A percentile compares a stretch with the other conserved stretches of the same genome.
Conservation (phyloP, 2,888 invertebrate genomes). For the Lissonota sp. region DNA sequence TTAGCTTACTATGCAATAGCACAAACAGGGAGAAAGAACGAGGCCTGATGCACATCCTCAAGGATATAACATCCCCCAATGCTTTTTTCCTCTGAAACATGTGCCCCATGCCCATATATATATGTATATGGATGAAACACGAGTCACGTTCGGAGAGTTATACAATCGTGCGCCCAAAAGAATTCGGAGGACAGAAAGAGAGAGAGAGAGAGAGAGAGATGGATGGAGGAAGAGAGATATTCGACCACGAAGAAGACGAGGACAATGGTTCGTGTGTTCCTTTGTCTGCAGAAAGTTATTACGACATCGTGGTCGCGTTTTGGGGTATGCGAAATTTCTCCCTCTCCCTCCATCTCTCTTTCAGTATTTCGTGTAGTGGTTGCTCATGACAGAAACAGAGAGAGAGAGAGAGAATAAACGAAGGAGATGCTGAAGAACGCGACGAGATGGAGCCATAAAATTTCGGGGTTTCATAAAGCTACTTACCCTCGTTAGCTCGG, state of each 20-base stretch:
- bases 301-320: conserved; percentile 53
- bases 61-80: conserved; percentile 25
- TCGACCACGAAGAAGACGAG: conserved; percentile 33
- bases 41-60: conserved; percentile 18
- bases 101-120: neutral
- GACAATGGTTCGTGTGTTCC: conserved; percentile 54
- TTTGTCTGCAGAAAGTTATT: conserved; percentile 60
- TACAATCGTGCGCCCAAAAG: conserved; percentile 47
- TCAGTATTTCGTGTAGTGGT: conserved; percentile 18
- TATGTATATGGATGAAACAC: conserved; percentile 31
- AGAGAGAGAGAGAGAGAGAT: conserved; percentile 2
- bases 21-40: conserved; percentile 7
- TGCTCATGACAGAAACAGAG: neutral
- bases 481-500: conserved; percentile 68
- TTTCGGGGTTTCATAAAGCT: conserved; percentile 67
- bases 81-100: conserved; percentile 16
- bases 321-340: conserved; percentile 25
- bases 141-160: conserved; percentile 58
- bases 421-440: conserved; percentile 7
- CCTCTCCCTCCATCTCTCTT: conserved; percentile 9
- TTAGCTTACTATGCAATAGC: conserved; percentile 54
- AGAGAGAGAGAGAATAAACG: conserved; percentile 23
- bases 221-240: neutral
- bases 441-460: conserved; percentile 49
- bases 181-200: conserved; percentile 26